Conservation (phyloP, 2,888 invertebrate species). For the Stratiomys singularior region DNA sequence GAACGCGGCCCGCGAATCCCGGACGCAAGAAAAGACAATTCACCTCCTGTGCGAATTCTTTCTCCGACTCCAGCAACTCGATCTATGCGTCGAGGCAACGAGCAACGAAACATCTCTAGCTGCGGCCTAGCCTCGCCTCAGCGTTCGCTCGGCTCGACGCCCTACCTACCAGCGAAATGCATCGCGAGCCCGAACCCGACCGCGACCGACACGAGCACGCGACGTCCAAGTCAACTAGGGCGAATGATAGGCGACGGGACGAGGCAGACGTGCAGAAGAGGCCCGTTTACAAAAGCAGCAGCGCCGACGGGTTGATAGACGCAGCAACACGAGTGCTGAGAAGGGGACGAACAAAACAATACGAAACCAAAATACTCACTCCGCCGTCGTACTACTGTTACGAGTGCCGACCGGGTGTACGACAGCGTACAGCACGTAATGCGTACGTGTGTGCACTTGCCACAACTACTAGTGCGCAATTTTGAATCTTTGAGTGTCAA, state of each 20-base stretch:
- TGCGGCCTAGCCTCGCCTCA: not conserved
- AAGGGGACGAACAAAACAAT: not conserved
- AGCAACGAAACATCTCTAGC: not conserved
- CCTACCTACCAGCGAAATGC: not conserved
- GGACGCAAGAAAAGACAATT: not conserved
- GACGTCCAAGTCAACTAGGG: not conserved
- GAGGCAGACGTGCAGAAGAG: not conserved
- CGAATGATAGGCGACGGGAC: not conserved
- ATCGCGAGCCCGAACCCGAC: not conserved
- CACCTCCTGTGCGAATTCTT: constrained; percentile 28
- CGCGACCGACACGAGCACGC: not conserved
- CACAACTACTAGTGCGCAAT: not conserved
- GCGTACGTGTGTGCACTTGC: constrained; percentile 15
- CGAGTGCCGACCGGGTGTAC: not conserved
- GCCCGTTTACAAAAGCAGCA: not conserved
- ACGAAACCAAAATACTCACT: not conserved
- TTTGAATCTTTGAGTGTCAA: no score
- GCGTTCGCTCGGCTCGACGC: not conserved
- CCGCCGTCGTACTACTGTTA: constrained; percentile 12
- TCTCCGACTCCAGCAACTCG: not conserved
- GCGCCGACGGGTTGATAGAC: not conserved
- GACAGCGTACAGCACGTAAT: constrained; percentile 1
- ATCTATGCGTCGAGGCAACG: not conserved
- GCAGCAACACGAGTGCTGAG: not conserved
- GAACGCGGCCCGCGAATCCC: constrained; percentile 3